Percentiles rank a stretch among this genome's conserved stretches.
Evolutionary conservation across 1,140 invertebrate species (phyloP).

Genomic region (Thrips palmi): DNA sequence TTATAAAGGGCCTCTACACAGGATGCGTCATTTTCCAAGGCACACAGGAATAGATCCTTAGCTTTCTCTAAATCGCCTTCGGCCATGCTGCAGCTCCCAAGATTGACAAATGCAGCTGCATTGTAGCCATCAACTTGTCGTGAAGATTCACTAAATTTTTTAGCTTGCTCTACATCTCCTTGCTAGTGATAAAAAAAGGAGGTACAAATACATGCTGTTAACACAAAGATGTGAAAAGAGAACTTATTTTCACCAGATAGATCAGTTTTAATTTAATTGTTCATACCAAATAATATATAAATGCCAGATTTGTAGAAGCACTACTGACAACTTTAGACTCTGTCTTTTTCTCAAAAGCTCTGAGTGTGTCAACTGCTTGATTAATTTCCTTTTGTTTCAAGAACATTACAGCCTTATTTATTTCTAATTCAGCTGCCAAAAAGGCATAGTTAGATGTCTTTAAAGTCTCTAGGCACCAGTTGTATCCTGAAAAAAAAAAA

Average conservation of each 20-base stretch:
- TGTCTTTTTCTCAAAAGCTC: constrained; percentile 77
- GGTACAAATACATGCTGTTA: neutral
- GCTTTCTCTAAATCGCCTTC: constrained; percentile 57
- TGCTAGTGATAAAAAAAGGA: constrained; percentile 32
- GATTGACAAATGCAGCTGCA: constrained; percentile 70
- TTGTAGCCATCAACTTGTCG: constrained; percentile 63
- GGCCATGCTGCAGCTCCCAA: constrained; percentile 63
- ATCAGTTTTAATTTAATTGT: constrained; percentile 6
- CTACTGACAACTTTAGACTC: constrained; percentile 64
- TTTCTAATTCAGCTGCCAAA: constrained; percentile 75
- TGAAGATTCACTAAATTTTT: constrained; percentile 59
- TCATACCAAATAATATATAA: constrained; percentile 69
- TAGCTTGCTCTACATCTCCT: constrained; percentile 66
- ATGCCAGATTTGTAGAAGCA: constrained; percentile 80
- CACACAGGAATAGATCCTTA: constrained; percentile 53
- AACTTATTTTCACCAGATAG: neutral
- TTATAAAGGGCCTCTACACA: constrained; percentile 88
- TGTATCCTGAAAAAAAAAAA: constrained; percentile 31
- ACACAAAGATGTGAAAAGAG: neutral
- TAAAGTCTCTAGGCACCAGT: constrained; percentile 60
- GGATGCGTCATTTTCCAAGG: constrained; percentile 61
- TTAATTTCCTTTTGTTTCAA: constrained; percentile 67
- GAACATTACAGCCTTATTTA: constrained; percentile 84
- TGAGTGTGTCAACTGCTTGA: constrained; percentile 69
- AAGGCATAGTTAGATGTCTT: constrained; percentile 52